Evolutionary conservation across 2,797 vertebrate species (phyloP), one percentile per base, ranked within the genome.

Genomic region (Harpagifer antarcticus): DNA sequence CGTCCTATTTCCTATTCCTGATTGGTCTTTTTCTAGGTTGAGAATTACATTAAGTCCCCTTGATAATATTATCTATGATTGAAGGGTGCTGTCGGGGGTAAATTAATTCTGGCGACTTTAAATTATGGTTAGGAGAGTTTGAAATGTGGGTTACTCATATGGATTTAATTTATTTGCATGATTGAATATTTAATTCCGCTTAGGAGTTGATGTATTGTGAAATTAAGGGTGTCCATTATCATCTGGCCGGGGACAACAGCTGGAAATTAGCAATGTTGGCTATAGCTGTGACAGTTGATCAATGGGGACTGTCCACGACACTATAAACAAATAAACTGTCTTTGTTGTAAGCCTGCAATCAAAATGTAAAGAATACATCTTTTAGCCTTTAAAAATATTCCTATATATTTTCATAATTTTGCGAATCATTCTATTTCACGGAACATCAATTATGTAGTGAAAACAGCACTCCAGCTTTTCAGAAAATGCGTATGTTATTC

Each of bases 401-500:
- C 42, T 3, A 7, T 45, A 3, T 48, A 68, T 76, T 74, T 37
- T 54, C 59, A 61, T 59, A 73, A 52, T 67, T 66, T 68, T 44
- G 54, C n/a, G 52, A 74, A 76, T 55, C 58, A 54, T 77, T 50
- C 15, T 47, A 60, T 80, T 81, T 79, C 56, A 37, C 66, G 59
- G 61, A 61, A 17, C 76, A 83, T 85, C 81, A 79, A 86, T 88
- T 89, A 78, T 76, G 71, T 9, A 66, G 54, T 33, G 48, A 80
- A 86, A 84, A 76, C 37, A 76, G 67, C 59, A 52, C 68, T 66
- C 7, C 37, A 9, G 70, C 52, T 80, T 89, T 83, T 84, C 76
- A 82, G 54, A 92, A 86, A 87, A 71, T 47, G 54, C 72, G 62
- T 65, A 64, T 71, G 81, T 76, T 84, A 71, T 70, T 76, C 33